These are phyloP conservation scores for Drosophila mimetica DNA, from an alignment of 2,888 invertebrate genomes.

Conservation along the genomic window DNA sequence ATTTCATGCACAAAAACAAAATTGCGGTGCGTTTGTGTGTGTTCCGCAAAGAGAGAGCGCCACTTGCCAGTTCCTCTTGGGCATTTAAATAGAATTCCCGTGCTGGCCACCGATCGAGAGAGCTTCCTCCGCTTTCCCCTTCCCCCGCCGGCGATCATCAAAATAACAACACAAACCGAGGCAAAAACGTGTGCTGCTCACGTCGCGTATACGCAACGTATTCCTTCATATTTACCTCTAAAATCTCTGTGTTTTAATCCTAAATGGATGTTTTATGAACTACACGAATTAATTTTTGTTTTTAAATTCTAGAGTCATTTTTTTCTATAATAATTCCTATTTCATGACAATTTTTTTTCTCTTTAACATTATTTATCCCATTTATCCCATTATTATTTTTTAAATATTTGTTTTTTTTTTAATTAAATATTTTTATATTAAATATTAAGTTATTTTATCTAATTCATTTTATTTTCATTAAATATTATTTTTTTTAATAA, in stretches of 20 bases:
- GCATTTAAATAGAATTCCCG: conserved; percentile 74
- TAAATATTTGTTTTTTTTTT: too few species aligned
- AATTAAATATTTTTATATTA: too few species aligned
- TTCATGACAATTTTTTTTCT: too few species aligned
- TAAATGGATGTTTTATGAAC: neutral
- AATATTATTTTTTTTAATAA: too few species aligned
- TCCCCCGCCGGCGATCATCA: conserved; percentile 48
- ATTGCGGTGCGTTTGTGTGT: conserved; percentile 33
- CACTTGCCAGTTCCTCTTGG: conserved; percentile 68
- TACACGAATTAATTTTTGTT: too few species aligned
- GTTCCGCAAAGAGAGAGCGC: conserved; percentile 51
- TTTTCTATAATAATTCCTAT: too few species aligned
- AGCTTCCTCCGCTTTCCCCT: conserved; percentile 12
- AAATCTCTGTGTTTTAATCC: neutral
- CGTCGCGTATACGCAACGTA: conserved; percentile 6
- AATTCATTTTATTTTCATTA: too few species aligned
- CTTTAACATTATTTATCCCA: too few species aligned
- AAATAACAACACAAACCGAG: conserved; percentile 23
- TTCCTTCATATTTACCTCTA: conserved; percentile 4
- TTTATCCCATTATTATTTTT: too few species aligned
- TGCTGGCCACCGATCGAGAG: conserved; percentile 48
- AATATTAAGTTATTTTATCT: too few species aligned
- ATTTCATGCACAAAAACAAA: conserved; percentile 81
- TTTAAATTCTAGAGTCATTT: too few species aligned
- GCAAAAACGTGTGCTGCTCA: conserved; percentile 28